Evolutionary conservation across 1,140 invertebrate genomes (phyloP), one percentile per base, ranked within the genome.

Genomic region (Cydia splendana): DNA sequence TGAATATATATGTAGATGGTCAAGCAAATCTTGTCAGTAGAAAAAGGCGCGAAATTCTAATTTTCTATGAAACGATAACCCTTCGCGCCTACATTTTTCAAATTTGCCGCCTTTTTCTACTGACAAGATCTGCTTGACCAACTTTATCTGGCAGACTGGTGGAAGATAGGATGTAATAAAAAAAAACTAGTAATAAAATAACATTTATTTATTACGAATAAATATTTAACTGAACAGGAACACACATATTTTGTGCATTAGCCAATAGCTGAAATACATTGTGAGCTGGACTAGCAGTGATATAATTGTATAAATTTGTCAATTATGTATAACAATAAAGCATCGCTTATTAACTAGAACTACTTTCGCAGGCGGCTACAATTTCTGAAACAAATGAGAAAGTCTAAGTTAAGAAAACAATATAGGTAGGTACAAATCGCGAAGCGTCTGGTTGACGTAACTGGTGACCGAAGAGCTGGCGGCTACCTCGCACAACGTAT

Each of bases 341-440:
- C 15, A 42, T n/a, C 5, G 45, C 18, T 71, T 38, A 73, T 75
- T 69, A 77, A 48, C 76, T 20, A 73, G 78, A 65, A 51, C 65
- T 76, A 51, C 77, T 75, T 57, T 87, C 84, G 53, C 86, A 87
- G 9, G 79, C 77, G 5, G 80, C 79, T 18, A 86, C 80, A 28
- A 90, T 86, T 84, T 89, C 88, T 90, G 87, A 74, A 90, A 90
- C 28, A 85, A 82, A 82, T 42, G 42, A 80, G 76, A 79, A 13
- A 53, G 1, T 65, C 12, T 77, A 13, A n/a, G 30, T 30, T 30
- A 4, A 30, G 30, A 30, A 30, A 30, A 30, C 24, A 1, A 24
- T 24, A 2, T 24, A 24, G 24, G 24, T 24, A 24, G 24, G n/a
- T n/a, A n/a, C n/a, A n/a, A n/a, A n/a, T n/a, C n/a, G n/a, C n/a